Percentiles rank a stretch among this genome's conserved stretches.
These are phyloP conservation scores for Synanceia verrucosa DNA, from an alignment of 2,797 vertebrate species.

Conservation along the genomic window DNA sequence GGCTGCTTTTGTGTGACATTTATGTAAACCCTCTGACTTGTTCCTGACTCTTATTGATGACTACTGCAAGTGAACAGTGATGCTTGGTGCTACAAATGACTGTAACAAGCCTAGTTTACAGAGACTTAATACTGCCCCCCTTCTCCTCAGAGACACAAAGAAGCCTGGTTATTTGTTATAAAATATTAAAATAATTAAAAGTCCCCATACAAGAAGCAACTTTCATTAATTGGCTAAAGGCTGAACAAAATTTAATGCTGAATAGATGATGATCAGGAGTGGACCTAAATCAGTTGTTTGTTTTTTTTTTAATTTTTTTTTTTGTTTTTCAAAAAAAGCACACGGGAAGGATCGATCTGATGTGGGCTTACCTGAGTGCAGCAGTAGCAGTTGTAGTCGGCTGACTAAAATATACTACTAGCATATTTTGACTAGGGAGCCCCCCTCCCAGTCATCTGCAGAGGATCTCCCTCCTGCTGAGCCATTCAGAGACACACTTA, in stretches of 20 bases:
- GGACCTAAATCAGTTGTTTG: background rate
- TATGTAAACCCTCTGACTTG: background rate
- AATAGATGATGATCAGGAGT: background rate
- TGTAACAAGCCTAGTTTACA: background rate
- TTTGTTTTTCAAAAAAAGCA: too few relatives aligned
- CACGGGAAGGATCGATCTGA: background rate
- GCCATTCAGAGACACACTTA: slow-evolving; percentile 53
- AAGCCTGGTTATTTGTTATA: background rate
- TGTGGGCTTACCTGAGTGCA: background rate
- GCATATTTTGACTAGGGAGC: slow-evolving; percentile 70
- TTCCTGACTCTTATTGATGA: background rate
- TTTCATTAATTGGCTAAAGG: background rate
- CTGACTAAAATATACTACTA: slow-evolving; percentile 51
- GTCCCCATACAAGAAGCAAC: background rate
- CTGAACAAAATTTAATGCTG: background rate
- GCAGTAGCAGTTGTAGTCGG: slow-evolving; percentile 5
- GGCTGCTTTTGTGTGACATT: background rate
- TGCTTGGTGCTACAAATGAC: background rate
- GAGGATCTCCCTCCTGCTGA: slow-evolving; percentile 81
- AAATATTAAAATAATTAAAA: background rate
- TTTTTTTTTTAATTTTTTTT: too few relatives aligned
- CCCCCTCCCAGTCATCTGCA: slow-evolving; percentile 78
- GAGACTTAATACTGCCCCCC: background rate
- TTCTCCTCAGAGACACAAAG: background rate
- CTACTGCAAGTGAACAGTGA: background rate